These are phyloP conservation scores for Amniataba percoides DNA, from an alignment of 2,797 vertebrate species.

Conservation along the genomic window DNA sequence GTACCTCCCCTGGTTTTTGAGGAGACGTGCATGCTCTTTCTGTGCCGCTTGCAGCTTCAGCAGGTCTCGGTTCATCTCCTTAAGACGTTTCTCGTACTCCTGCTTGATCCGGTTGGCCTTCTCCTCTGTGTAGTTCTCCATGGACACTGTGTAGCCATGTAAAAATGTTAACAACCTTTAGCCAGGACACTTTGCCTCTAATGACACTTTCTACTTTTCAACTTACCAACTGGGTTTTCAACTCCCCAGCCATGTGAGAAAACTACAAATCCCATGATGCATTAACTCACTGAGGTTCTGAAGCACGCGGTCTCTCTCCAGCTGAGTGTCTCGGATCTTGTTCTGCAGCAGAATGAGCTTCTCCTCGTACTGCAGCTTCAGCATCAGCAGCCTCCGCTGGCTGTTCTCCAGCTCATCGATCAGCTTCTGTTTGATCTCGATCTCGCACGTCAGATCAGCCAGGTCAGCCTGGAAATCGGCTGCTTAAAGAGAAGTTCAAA, in stretches of 20 bases:
- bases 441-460: constrained; percentile 97
- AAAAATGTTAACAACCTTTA: neutral
- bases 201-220: neutral
- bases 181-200: neutral
- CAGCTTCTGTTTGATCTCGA: constrained; percentile 98
- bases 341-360: constrained; percentile 97
- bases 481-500: constrained; percentile 20
- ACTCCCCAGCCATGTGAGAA: neutral
- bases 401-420: constrained; percentile 99
- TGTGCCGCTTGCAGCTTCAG: constrained; percentile 95
- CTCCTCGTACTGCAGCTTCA: constrained; percentile 98
- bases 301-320: constrained; percentile 95
- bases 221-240: neutral
- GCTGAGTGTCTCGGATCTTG: constrained; percentile 97
- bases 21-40: constrained; percentile 94
- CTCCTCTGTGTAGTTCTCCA: constrained; percentile 99
- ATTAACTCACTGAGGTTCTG: constrained; percentile 95
- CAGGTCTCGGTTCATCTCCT: constrained; percentile 97
- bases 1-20: constrained; percentile 96
- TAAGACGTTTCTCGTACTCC: constrained; percentile 95
- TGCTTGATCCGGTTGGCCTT: constrained; percentile 94
- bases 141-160: constrained; percentile 88
- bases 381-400: constrained; percentile 93
- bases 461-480: constrained; percentile 95
- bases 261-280: constrained; percentile 6